Evolutionary conservation across 2,113 vertebrate genomes (phyloP).

Genomic region (Trematomus loennbergii): DNA sequence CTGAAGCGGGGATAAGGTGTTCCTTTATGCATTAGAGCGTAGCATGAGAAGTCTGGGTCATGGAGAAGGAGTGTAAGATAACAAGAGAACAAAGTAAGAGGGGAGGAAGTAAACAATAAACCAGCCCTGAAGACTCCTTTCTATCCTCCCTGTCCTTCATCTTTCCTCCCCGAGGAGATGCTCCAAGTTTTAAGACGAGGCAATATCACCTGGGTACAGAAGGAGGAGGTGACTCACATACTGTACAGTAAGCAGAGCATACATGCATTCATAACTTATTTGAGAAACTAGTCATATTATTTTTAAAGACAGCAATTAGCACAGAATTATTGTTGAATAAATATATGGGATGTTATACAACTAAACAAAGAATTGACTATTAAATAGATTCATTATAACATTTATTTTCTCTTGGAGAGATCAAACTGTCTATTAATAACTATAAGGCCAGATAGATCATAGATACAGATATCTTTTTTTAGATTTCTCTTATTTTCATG

Average conservation of each 20-base stretch:
- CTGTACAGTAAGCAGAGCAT: neutral
- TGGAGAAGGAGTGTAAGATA: conserved; percentile 3
- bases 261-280: neutral
- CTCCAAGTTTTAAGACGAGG: conserved; percentile 38
- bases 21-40: conserved; percentile 1
- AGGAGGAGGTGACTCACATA: neutral
- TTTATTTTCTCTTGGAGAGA: neutral
- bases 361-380: neutral
- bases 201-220: conserved; percentile 11
- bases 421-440: neutral
- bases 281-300: neutral
- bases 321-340: neutral
- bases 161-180: conserved; percentile 14
- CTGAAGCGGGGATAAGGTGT: conserved; percentile 4
- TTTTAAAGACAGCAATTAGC: neutral
- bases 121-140: conserved; percentile 8
- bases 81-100: conserved; percentile 1
- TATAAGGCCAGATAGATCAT: neutral
- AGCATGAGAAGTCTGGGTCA: conserved; percentile 1
- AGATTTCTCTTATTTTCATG: neutral
- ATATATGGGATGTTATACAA: neutral
- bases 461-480: neutral
- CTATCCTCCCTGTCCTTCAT: neutral
- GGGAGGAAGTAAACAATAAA: conserved; percentile 30
- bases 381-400: neutral